Conservation (phyloP, 2,888 invertebrate genomes). For the Drosophila antonietae region DNA sequence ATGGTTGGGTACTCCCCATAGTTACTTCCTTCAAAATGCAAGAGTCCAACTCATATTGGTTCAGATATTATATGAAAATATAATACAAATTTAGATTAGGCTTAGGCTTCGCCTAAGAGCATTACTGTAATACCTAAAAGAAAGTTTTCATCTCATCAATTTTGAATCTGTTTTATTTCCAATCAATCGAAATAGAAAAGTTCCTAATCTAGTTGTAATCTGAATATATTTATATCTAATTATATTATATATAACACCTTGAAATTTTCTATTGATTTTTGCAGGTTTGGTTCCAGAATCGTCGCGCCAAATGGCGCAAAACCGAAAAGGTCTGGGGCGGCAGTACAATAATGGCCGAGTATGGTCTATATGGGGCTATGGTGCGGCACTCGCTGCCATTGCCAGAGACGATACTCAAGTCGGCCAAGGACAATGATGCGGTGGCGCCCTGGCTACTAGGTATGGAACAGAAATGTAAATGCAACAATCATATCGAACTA, state of each 20-base stretch:
- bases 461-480: constrained; percentile 87
- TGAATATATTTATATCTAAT: too few relatives aligned
- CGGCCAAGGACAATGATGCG: constrained; percentile 97
- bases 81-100: too few relatives aligned
- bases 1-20: too few relatives aligned
- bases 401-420: constrained; percentile 99
- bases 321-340: constrained; percentile 99
- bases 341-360: constrained; percentile 99
- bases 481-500: constrained; percentile 80
- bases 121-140: too few relatives aligned
- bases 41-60: too few relatives aligned
- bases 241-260: too few relatives aligned
- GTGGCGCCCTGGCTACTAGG: constrained; percentile 99
- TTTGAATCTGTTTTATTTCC: too few relatives aligned
- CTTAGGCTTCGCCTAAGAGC: too few relatives aligned
- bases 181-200: not conserved
- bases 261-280: not conserved
- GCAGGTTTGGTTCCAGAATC: constrained; percentile 98
- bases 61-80: too few relatives aligned
- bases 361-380: constrained; percentile 99
- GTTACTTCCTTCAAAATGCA: too few relatives aligned
- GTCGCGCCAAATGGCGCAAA: constrained; percentile 99
- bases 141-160: too few relatives aligned
- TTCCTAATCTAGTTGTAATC: not conserved
- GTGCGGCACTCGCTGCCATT: constrained; percentile 99